phyloP scores from a whole-genome alignment of 1,140 invertebrate genomes.

The Drosophila orena region DNA sequence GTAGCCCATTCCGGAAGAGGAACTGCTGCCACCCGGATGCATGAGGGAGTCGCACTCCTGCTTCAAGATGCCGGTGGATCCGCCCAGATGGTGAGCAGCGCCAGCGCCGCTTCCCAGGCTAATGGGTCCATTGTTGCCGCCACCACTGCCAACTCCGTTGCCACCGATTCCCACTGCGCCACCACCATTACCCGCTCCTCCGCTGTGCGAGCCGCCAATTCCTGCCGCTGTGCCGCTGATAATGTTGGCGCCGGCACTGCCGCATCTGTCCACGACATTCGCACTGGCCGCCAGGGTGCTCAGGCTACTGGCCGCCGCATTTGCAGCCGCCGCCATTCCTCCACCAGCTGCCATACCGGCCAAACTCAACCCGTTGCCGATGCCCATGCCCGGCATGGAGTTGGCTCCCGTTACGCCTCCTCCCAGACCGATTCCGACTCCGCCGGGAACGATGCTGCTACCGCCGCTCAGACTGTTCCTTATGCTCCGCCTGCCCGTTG shows the following conservation, averaged over 20 bases:
- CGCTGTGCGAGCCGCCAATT: slow-evolving; percentile 40
- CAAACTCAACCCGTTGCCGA: slow-evolving; percentile 62
- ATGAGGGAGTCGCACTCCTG: slow-evolving; percentile 84
- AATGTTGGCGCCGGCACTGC: slow-evolving; percentile 75
- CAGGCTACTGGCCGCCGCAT: slow-evolving; percentile 65
- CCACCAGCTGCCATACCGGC: slow-evolving; percentile 74
- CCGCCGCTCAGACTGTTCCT: slow-evolving; percentile 80
- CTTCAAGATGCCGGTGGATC: slow-evolving; percentile 75
- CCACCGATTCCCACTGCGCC: slow-evolving; percentile 38
- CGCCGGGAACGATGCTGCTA: slow-evolving; percentile 40
- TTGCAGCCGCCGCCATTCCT: slow-evolving; percentile 67
- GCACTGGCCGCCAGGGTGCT: slow-evolving; percentile 67
- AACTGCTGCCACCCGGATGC: slow-evolving; percentile 77
- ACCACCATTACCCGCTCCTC: slow-evolving; percentile 36
- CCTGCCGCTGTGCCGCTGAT: slow-evolving; percentile 65
- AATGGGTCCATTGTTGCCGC: slow-evolving; percentile 70
- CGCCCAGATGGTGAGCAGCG: slow-evolving; percentile 65
- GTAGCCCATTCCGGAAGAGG: slow-evolving; percentile 64
- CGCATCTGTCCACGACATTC: slow-evolving; percentile 66
- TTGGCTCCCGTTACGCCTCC: slow-evolving; percentile 27
- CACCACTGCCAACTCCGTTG: slow-evolving; percentile 78
- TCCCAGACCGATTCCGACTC: slow-evolving; percentile 32
- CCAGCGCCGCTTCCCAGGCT: slow-evolving; percentile 73
- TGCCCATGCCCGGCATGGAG: slow-evolving; percentile 51
- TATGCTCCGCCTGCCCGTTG: slow-evolving; percentile 75